Percentiles rank a stretch among this genome's conserved stretches.
These are phyloP conservation scores for Lochmaea capreae DNA, from an alignment of 2,888 invertebrate species.

Conservation along the genomic window DNA sequence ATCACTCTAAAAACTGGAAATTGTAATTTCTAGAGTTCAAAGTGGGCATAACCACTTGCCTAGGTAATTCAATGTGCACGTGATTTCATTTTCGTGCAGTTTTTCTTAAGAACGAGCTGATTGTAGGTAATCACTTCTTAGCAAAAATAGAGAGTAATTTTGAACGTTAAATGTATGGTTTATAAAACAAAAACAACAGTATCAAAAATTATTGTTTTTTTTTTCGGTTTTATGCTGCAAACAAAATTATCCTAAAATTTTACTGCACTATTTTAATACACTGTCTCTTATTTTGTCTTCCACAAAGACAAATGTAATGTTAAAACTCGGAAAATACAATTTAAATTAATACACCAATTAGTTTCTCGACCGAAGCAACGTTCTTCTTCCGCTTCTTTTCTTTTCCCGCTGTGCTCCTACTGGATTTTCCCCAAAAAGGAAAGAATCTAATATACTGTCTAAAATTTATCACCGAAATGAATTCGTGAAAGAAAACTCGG, in stretches of 20 bases:
- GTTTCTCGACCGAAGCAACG: slow-evolving; percentile 28
- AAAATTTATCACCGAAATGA: slow-evolving; percentile 16
- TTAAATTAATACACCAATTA: slow-evolving; percentile 46
- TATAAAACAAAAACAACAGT: background rate
- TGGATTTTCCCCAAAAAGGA: slow-evolving; percentile 17
- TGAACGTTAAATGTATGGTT: too few relatives aligned
- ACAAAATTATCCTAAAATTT: background rate
- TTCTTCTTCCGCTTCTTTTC: slow-evolving; percentile 27
- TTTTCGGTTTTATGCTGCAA: background rate
- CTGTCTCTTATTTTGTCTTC: slow-evolving; percentile 31
- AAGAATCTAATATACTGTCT: slow-evolving; percentile 24
- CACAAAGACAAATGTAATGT: slow-evolving; percentile 40
- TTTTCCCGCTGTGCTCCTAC: slow-evolving; percentile 7
- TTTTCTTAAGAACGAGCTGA: too few relatives aligned
- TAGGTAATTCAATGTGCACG: too few relatives aligned
- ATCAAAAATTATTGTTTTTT: background rate
- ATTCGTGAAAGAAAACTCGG: slow-evolving; percentile 11
- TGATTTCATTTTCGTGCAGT: too few relatives aligned
- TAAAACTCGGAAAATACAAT: slow-evolving; percentile 42
- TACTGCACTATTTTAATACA: slow-evolving; percentile 8
- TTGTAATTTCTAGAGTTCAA: too few relatives aligned
- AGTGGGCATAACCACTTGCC: too few relatives aligned
- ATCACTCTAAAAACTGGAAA: too few relatives aligned
- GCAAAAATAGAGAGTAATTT: too few relatives aligned
- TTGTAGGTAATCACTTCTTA: too few relatives aligned